Percentiles rank a stretch among this genome's conserved stretches.
These are phyloP conservation scores for Lasioglossum marginatum DNA, from an alignment of 2,888 invertebrate genomes.

Conservation along the genomic window DNA sequence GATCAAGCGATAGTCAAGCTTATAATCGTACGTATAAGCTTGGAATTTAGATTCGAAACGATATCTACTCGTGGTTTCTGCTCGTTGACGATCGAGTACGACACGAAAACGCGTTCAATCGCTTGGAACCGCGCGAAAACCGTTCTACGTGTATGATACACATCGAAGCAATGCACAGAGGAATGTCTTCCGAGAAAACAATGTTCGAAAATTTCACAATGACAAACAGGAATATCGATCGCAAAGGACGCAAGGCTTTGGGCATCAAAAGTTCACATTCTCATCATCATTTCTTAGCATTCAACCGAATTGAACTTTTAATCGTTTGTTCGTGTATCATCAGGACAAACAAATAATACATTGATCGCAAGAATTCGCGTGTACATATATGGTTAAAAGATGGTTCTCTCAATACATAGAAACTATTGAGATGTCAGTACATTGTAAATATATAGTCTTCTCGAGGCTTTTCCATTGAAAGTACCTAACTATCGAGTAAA, in stretches of 20 bases:
- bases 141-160: conserved; percentile 51
- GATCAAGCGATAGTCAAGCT: conserved; percentile 3
- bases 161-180: conserved; percentile 60
- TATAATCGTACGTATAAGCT: background rate
- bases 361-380: background rate
- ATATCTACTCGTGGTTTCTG: background rate
- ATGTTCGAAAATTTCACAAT: conserved; percentile 49
- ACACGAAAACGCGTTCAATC: conserved; percentile 32
- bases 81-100: conserved; percentile 17
- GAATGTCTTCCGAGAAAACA: conserved; percentile 58
- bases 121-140: conserved; percentile 36
- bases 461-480: background rate
- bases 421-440: background rate
- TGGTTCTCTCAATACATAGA: background rate
- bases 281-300: background rate
- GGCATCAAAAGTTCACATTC: conserved; percentile 15
- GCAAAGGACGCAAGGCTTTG: conserved; percentile 51
- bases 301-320: background rate
- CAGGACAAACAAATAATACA: background rate
- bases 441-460: background rate
- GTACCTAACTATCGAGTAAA: conserved; percentile 12
- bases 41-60: background rate
- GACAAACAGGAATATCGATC: conserved; percentile 51
- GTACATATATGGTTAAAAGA: background rate
- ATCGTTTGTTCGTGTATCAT: background rate